Evolutionary conservation across 2,797 vertebrate species (phyloP).

Genomic region (Hyperoplus immaculatus): DNA sequence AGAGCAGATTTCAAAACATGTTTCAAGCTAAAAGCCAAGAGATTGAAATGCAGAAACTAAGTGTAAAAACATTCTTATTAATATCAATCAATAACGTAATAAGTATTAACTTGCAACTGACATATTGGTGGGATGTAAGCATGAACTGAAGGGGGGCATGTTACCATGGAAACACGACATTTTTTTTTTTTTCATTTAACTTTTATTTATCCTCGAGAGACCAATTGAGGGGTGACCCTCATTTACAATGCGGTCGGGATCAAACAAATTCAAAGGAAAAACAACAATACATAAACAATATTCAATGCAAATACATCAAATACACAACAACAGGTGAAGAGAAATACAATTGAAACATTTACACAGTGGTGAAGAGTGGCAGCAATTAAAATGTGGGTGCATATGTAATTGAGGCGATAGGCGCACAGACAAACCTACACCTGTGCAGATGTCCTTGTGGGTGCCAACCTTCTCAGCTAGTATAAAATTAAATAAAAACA

Average conservation of each 20-base stretch:
- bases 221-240: too few relatives aligned
- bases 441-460: slow-evolving; percentile 42
- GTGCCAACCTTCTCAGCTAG: slow-evolving; percentile 43
- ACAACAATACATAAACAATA: too few relatives aligned
- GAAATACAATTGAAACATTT: too few relatives aligned
- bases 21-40: neutral
- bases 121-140: slow-evolving; percentile 43
- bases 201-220: too few relatives aligned
- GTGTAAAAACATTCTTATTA: neutral
- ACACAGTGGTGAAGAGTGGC: too few relatives aligned
- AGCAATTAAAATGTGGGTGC: slow-evolving; percentile 33
- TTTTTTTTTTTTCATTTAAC: too few relatives aligned
- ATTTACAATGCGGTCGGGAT: too few relatives aligned
- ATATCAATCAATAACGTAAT: neutral
- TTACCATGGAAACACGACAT: slow-evolving; percentile 80
- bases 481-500: slow-evolving; percentile 11
- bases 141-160: slow-evolving; percentile 39
- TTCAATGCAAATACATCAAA: too few relatives aligned
- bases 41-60: neutral
- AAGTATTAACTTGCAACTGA: slow-evolving; percentile 51
- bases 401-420: slow-evolving; percentile 49
- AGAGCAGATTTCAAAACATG: neutral
- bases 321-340: too few relatives aligned
- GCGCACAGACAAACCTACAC: slow-evolving; percentile 55
- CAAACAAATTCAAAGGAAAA: too few relatives aligned